Conservation (phyloP, 37 sponge, comb jelly and placozoan species). For the Aplysina aerophoba region DNA sequence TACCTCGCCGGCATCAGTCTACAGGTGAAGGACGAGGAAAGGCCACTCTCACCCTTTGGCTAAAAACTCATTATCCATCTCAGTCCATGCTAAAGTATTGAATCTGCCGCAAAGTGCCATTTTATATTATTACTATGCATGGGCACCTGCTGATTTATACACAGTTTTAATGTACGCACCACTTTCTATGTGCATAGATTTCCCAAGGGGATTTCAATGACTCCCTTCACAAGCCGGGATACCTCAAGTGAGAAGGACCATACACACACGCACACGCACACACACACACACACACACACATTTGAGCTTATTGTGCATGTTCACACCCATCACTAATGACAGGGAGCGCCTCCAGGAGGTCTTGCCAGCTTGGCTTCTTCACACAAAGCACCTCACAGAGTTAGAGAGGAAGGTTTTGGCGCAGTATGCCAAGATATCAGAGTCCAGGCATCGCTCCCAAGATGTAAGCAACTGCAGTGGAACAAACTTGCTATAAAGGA, state of each 20-base stretch:
- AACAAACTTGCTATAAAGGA: not conserved
- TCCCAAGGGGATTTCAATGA: conserved; percentile 26
- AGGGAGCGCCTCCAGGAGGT: conserved; percentile 39
- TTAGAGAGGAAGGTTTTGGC: conserved; percentile 50
- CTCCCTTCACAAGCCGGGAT: not conserved
- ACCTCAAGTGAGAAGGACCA: not conserved
- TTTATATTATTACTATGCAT: too few species aligned
- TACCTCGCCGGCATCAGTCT: conserved; percentile 63
- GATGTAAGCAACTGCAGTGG: conserved; percentile 17
- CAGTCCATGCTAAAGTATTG: too few species aligned
- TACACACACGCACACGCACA: not conserved
- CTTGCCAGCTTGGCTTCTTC: conserved; percentile 42
- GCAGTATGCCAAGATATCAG: conserved; percentile 41
- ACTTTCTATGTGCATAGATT: not conserved
- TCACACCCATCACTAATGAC: conserved; percentile 37
- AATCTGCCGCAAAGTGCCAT: not conserved
- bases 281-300: not conserved
- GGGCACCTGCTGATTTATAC: too few species aligned
- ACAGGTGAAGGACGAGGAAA: conserved; percentile 36
- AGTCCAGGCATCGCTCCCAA: not conserved
- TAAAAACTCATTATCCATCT: too few species aligned
- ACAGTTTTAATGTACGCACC: not conserved
- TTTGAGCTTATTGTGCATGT: not conserved
- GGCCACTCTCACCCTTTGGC: too few species aligned
- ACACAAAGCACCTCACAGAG: conserved; percentile 41